These are phyloP conservation scores for Digitonthophagus gazella DNA, from an alignment of 2,888 invertebrate species.

Conservation along the genomic window DNA sequence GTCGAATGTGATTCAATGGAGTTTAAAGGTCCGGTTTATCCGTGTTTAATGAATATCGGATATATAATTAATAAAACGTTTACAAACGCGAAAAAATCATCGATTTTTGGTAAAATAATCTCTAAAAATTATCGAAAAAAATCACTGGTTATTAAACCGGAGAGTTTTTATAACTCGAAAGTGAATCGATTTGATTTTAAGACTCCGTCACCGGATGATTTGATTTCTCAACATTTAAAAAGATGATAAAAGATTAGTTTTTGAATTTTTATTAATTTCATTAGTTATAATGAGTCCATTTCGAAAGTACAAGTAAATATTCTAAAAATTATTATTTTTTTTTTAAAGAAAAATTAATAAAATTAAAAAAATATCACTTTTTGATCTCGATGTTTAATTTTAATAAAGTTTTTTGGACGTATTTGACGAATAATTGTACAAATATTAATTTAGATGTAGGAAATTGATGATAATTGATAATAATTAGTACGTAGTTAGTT, in stretches of 20 bases:
- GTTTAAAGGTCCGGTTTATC: background rate
- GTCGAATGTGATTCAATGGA: slow-evolving; percentile 43
- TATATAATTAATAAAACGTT: slow-evolving; percentile 12
- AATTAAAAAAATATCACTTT: too few species aligned
- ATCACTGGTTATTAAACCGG: slow-evolving; percentile 11
- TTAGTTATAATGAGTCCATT: background rate
- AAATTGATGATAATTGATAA: too few species aligned
- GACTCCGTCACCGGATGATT: slow-evolving; percentile 61
- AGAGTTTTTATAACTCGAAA: background rate
- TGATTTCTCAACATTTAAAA: slow-evolving; percentile 41
- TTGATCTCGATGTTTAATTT: too few species aligned
- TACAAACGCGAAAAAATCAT: slow-evolving; percentile 42
- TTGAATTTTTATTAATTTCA: background rate
- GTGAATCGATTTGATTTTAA: slow-evolving; percentile 55
- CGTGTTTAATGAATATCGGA: slow-evolving; percentile 42
- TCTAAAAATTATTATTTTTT: background rate
- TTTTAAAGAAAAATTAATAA: too few species aligned
- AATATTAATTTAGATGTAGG: too few species aligned
- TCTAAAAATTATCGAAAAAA: slow-evolving; percentile 30
- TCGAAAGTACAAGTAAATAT: background rate
- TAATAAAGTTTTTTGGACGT: too few species aligned
- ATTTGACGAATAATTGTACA: too few species aligned
- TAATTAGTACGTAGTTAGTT: too few species aligned
- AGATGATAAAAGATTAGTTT: slow-evolving; percentile 5
- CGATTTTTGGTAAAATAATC: slow-evolving; percentile 54